phyloP scores from a whole-genome alignment of 2,113 vertebrate species.

The Synchiropus splendidus region DNA sequence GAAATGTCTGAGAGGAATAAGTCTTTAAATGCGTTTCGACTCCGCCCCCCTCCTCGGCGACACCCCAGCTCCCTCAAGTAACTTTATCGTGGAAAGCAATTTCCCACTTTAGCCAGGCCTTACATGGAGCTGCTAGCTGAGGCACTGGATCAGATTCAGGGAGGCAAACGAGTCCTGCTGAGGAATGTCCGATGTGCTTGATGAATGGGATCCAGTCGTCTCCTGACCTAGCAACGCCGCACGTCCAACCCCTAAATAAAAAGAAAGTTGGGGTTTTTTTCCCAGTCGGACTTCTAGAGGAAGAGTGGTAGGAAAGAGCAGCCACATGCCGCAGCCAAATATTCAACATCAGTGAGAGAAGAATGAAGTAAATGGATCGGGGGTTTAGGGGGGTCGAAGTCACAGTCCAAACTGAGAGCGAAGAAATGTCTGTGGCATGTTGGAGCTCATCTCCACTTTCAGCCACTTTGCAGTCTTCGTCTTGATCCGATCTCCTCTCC shows the following conservation, averaged over 20 bases:
- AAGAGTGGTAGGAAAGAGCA: too few species aligned
- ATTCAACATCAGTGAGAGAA: background rate
- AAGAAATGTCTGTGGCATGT: conserved; percentile 63
- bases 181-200: conserved; percentile 30
- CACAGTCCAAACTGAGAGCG: conserved; percentile 40
- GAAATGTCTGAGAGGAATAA: too few species aligned
- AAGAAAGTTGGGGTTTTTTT: background rate
- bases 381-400: conserved; percentile 26
- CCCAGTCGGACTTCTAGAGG: background rate
- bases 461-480: conserved; percentile 65
- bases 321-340: too few species aligned
- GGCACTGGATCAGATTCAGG: conserved; percentile 46
- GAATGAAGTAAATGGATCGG: conserved; percentile 41
- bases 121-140: conserved; percentile 60
- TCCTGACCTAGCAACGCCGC: conserved; percentile 30
- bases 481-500: conserved; percentile 33
- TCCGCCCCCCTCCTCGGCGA: too few species aligned
- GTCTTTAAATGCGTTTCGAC: too few species aligned
- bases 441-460: conserved; percentile 67
- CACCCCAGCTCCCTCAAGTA: too few species aligned
- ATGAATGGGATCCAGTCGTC: conserved; percentile 30
- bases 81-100: conserved; percentile 18
- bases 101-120: conserved; percentile 55
- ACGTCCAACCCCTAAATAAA: conserved; percentile 7
- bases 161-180: conserved; percentile 35